phyloP scores from a whole-genome alignment of 2,113 vertebrate genomes.

The Aix galericulata region DNA sequence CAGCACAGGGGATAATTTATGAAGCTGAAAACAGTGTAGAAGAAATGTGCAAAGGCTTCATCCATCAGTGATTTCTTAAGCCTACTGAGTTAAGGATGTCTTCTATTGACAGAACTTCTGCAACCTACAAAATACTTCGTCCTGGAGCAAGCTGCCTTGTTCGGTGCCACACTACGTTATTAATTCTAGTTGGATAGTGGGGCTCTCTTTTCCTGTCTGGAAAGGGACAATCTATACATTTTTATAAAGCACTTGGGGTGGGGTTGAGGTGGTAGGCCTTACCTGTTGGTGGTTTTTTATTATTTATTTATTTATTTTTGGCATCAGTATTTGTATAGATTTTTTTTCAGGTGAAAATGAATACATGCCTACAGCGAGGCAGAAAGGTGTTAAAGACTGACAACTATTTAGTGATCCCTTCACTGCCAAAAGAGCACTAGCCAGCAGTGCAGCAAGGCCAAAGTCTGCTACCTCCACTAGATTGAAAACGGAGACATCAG shows the following conservation, averaged over 20 bases:
- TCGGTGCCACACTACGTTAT: no score
- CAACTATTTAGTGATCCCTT: neutral
- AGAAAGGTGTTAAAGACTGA: neutral
- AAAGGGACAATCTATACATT: neutral
- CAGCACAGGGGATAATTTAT: neutral
- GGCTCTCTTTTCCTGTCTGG: neutral
- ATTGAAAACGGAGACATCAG: neutral
- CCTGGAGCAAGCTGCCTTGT: neutral
- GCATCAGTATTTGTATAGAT: neutral
- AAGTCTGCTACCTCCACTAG: neutral
- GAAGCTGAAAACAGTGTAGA: neutral
- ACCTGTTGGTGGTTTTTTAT: neutral
- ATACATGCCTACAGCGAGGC: neutral
- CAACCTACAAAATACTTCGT: neutral
- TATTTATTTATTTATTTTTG: neutral
- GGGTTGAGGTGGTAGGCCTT: neutral
- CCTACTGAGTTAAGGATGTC: neutral
- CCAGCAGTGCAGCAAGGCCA: neutral
- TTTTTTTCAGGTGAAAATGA: neutral
- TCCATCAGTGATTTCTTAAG: neutral
- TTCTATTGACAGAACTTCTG: neutral
- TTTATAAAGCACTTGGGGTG: neutral
- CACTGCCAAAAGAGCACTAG: neutral
- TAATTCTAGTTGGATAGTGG: neutral
- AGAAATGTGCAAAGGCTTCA: neutral